These are phyloP conservation scores for Muricea muricata DNA, from an alignment of 92 coral and sea anemone species.

Conservation along the genomic window DNA sequence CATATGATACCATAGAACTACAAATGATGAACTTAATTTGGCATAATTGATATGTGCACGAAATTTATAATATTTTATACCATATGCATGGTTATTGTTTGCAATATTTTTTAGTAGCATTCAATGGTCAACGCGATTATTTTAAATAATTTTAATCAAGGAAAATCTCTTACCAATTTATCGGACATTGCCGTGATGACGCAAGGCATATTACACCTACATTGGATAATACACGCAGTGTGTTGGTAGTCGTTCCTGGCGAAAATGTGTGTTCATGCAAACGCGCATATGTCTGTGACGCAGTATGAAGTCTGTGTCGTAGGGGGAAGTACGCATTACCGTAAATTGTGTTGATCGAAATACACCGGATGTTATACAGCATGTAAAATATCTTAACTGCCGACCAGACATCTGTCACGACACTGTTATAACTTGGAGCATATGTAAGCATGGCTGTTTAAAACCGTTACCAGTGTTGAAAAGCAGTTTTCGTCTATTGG, in stretches of 20 bases:
- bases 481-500: not conserved
- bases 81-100: too few relatives aligned
- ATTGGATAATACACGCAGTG: not conserved
- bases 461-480: not conserved
- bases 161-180: not conserved
- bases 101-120: not conserved
- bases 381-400: not conserved
- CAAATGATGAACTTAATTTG: too few relatives aligned
- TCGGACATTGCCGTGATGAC: not conserved
- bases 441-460: not conserved
- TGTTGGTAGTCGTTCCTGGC: not conserved
- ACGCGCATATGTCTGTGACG: not conserved
- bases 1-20: too few relatives aligned
- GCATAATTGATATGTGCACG: too few relatives aligned
- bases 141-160: not conserved
- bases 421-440: not conserved
- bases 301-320: not conserved
- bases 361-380: slow-evolving; percentile 3
- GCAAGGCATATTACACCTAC: not conserved
- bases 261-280: not conserved
- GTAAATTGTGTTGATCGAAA: not conserved
- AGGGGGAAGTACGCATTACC: not conserved
- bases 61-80: too few relatives aligned
- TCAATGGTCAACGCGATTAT: not conserved
- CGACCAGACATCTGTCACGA: slow-evolving; percentile 11